These are phyloP conservation scores for Lasioglossum leucozonium DNA, from an alignment of 2,888 invertebrate species.

Conservation along the genomic window DNA sequence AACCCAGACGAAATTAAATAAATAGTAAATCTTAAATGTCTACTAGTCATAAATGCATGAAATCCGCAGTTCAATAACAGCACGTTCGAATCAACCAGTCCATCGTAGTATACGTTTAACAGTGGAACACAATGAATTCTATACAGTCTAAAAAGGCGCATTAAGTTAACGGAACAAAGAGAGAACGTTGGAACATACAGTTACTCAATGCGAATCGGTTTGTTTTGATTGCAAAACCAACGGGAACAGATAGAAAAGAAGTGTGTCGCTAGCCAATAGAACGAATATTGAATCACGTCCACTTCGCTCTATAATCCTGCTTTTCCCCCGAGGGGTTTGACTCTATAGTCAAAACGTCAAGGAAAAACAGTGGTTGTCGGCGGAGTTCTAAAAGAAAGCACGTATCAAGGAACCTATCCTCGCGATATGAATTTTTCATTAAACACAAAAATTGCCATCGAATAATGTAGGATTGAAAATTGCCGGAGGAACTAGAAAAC, in stretches of 20 bases:
- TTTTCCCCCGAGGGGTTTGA: not conserved
- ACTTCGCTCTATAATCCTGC: not conserved
- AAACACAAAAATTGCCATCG: not conserved
- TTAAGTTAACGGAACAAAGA: not conserved
- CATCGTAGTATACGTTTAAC: no score
- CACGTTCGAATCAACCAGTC: not conserved
- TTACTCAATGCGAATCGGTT: not conserved
- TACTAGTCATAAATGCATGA: no score
- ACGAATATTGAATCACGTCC: constrained; percentile 6
- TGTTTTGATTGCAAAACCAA: not conserved
- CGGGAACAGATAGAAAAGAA: not conserved
- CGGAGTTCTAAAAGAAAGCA: not conserved
- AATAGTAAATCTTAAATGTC: no score
- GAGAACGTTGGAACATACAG: not conserved
- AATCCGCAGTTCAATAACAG: no score
- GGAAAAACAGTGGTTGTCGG: constrained; percentile 4
- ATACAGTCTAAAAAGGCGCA: not conserved
- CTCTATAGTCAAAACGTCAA: not conserved
- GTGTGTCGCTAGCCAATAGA: not conserved
- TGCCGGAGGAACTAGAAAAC: not conserved
- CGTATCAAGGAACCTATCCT: not conserved
- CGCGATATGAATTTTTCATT: not conserved
- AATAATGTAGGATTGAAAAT: not conserved
- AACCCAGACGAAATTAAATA: no score
- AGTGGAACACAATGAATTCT: not conserved